Evolutionary conservation across 2,113 vertebrate genomes (phyloP), one percentile per base, ranked within the genome.

Genomic region (Brachyhypopomus occidentalis): DNA sequence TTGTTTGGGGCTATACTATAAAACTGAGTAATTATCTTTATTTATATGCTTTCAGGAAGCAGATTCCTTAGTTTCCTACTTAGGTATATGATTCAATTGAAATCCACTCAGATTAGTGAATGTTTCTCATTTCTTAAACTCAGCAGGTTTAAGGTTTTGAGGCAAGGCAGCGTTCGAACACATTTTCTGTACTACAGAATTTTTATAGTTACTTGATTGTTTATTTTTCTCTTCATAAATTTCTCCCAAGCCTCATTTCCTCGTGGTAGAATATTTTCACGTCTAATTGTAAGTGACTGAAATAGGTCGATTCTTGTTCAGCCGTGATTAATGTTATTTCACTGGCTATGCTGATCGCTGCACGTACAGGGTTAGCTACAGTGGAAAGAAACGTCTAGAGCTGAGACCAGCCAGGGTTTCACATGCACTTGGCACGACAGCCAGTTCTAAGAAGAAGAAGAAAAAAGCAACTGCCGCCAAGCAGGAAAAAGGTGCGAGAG

Each of bases 311-410:
- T 71, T 75, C 30, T 25, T 60, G 25, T 27, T 25, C 30, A 52
- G 66, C 7, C 20, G 27, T 11, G 60, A 52, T 63, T 19, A 36
- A 41, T 58, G 64, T 38, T 34, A 14, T 2, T 82, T 77, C 41
- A 71, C 67, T 56, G 48, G n/a, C 80, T 81, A 66, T 25, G 72
- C 56, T 52, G 4, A 23, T 30, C 7, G 30, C 60, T 71, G 66
- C 56, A 77, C 75, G 55, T 77, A 67, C 30, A n/a, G 74, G 17
- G 20, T 36, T n/a, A 27, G 48, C 59, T 77, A 41, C 20, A 69
- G 25, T 72, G 25, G 58, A 64, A 75, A 56, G n/a, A 16, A 4
- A 22, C 20, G 41, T 41, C 23, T 23, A 30, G 9, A 41, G 41
- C 12, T 20, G 66, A 22, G 66, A 41, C 14, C 4, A 36, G 56